Evolutionary conservation across 2,113 vertebrate genomes (phyloP).

Genomic region (Copsychus sechellarum): DNA sequence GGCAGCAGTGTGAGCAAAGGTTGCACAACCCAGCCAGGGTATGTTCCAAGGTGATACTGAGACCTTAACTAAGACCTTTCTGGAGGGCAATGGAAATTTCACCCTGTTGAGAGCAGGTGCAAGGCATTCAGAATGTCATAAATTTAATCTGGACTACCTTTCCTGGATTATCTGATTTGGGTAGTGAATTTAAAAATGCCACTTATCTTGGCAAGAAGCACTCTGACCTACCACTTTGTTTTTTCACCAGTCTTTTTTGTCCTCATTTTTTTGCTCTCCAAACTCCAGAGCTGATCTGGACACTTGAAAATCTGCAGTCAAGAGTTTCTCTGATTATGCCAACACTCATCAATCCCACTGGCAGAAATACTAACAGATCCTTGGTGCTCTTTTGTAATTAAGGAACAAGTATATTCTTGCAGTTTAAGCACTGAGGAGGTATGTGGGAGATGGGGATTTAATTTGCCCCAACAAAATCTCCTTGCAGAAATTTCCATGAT

Average conservation of each 20-base stretch:
- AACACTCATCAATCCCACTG: background rate
- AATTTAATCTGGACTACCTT: background rate
- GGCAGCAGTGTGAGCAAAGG: background rate
- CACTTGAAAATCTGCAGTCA: constrained; percentile 8
- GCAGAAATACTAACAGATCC: background rate
- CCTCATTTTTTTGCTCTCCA: background rate
- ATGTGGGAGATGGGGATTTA: background rate
- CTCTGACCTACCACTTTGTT: background rate
- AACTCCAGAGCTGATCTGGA: background rate
- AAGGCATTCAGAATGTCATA: background rate
- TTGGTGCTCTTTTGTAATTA: constrained; percentile 21
- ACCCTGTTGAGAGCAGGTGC: background rate
- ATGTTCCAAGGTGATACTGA: background rate
- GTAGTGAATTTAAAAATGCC: background rate
- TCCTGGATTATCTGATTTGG: background rate
- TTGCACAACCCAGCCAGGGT: background rate
- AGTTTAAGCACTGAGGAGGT: background rate
- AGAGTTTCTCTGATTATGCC: background rate
- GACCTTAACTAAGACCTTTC: background rate
- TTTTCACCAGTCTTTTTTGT: background rate
- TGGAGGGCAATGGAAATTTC: background rate
- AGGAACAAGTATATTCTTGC: constrained; percentile 2
- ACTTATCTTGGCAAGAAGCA: background rate
- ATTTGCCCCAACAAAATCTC: background rate
- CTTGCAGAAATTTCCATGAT: background rate